Evolutionary conservation across 2,888 invertebrate genomes (phyloP), one percentile per base, ranked within the genome.

Genomic region (Timandra comae): DNA sequence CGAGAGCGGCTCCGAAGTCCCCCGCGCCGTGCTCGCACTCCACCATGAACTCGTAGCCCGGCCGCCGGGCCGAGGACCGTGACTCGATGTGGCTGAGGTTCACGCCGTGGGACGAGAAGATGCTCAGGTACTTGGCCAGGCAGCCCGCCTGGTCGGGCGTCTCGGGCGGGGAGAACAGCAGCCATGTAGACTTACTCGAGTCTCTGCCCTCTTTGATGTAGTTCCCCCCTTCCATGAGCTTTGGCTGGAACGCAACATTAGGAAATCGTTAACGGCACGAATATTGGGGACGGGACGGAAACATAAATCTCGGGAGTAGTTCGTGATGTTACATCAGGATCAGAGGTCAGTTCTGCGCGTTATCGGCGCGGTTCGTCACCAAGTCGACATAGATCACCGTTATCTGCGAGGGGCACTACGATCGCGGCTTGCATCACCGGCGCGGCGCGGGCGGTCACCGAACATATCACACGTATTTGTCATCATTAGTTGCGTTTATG

Each of bases 41-140:
- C 19, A 98, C 94, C 89, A 97, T 95, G 73, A 98, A 98, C 78
- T 98, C 98, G 63, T 98, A 98, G 12, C 91, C 91, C 7, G 88
- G 90, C 21, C 90, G 87, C 39, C 96, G 88, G 29, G 92, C 89
- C 0, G 97, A 97, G 1, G 97, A 96, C 3, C 85, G 88, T 0
- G 98, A 98, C 73, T 98, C 98, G 40, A 98, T 98, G 73, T 98
- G 97, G 45, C 92, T 82, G 35, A 98, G 88, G 73, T 98, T 98
- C 8, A 98, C 91, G 29, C 87, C 86, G 46, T 91, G 80, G 6
- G 87, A 93, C 70, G 96, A 92, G 76, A 99, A 99, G 12, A 98
- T 90, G 64, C 93, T 92, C 38, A 99, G 87, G 35, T 93, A 95
- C 60, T 90, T 91, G 1, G 97, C 97, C 30, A 99, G 84, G 1